Base-by-base conservation (phyloP, 53 echinoderm and acorn worm genomes). In the Luidia sarsii region DNA sequence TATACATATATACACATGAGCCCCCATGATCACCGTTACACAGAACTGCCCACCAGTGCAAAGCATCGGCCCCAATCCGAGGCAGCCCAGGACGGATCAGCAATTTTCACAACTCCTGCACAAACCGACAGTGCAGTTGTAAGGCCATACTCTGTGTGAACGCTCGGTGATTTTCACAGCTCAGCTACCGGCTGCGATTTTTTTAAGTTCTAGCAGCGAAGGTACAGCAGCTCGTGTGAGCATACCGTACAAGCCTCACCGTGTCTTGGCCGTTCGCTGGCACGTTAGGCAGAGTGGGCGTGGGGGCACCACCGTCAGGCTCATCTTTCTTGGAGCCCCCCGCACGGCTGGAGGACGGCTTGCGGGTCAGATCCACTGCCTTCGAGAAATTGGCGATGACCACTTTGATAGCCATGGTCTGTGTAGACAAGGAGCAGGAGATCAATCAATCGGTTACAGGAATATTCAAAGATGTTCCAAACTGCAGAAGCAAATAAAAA, bases 351-450 rank as follows among this genome's bases (percentile, higher is more conserved):
- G 48, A 16, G 23, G 83, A 64, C 19, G 51, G 33, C 49, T 22
- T 70, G 7, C 86, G 91, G 65, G 91, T 87, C 57, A 94, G 79
- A 56, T 97, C 97, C 3, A 83, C 75, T 28, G 97, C 83, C 72
- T 85, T 86, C 64, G 85, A 82, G 57, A 97, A 97, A 81, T 94
- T 94, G 18, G 94, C 79, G 67, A 97, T 97, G 50, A 97, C 94
- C 6, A 89, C 92, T 60, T 91, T 86, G 11, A 97, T 62, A 11
- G 72, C 83, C 89, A 89, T 89, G 41, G 83, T 94, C 97, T 97
- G 91, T 39, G 69, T 77, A 34, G 19, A 48, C 19, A 81, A 65
- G 50, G 46, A 50, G 18, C 74, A 59, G 23, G 59, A 7, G 38
- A 39, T 25, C 41, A 11, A 7, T 41, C 6, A 41, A 41, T 41